Evolutionary conservation across 2,113 vertebrate species (phyloP).

Genomic region (Trichomycterus rosablanca): DNA sequence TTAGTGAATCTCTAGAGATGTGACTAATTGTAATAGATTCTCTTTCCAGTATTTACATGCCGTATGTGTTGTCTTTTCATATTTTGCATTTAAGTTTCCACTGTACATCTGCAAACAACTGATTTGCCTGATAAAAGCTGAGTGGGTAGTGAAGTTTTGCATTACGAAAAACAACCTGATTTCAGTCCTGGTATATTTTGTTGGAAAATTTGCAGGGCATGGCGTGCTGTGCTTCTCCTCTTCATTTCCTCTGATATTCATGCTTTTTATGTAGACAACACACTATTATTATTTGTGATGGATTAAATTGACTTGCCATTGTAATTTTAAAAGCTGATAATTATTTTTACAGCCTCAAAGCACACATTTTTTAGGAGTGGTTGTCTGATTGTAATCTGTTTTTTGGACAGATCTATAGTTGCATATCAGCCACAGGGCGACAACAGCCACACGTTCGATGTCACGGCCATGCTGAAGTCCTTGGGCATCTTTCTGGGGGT

Average conservation of each 20-base stretch:
- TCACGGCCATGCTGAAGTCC: slow-evolving; percentile 89
- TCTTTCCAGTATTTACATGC: no score
- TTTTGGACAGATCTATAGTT: slow-evolving; percentile 81
- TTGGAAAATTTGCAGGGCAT: slow-evolving; percentile 7
- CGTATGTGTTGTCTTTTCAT: no score
- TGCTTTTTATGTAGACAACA: slow-evolving; percentile 19
- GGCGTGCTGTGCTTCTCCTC: slow-evolving; percentile 3
- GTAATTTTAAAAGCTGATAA: no score
- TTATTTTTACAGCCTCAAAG: no score
- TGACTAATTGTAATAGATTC: no score
- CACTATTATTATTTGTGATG: slow-evolving; percentile 22
- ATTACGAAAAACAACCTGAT: background rate
- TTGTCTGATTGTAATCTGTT: slow-evolving; percentile 5
- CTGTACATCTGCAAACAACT: background rate
- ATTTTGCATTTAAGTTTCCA: background rate
- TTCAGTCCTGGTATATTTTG: background rate
- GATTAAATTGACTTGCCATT: background rate
- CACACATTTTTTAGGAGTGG: slow-evolving; percentile 6
- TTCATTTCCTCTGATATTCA: slow-evolving; percentile 9
- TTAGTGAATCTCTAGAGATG: no score
- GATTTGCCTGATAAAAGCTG: background rate
- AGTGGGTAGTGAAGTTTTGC: background rate
- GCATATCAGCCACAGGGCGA: slow-evolving; percentile 89
- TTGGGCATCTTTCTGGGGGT: slow-evolving; percentile 93
- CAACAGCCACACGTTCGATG: slow-evolving; percentile 94